Conservation (phyloP, 2,797 vertebrate genomes). For the Falco biarmicus region DNA sequence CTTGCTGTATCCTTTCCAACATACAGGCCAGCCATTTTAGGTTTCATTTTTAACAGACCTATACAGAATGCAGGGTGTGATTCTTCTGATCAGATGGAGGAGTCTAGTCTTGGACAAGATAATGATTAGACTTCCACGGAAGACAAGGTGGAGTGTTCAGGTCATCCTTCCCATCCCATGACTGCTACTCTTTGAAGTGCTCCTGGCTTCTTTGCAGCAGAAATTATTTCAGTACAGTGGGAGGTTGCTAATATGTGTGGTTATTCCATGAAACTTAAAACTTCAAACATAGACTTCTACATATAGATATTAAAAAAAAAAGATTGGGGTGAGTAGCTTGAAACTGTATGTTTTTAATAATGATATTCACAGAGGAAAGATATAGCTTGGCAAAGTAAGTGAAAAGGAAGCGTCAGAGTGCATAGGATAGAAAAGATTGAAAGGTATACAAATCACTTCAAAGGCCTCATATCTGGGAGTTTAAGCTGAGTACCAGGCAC, state of each 20-base stretch:
- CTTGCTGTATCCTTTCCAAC: not conserved
- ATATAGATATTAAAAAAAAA: not conserved
- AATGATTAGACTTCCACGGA: not conserved
- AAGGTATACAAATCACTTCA: not conserved
- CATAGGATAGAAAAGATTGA: not conserved
- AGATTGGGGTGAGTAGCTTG: not conserved
- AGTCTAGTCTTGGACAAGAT: not conserved
- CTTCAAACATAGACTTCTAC: not conserved
- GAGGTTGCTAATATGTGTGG: not conserved
- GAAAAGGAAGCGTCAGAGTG: not conserved
- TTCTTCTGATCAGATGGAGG: not conserved
- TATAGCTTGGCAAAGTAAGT: not conserved
- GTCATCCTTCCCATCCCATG: not conserved
- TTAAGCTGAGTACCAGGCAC: not conserved
- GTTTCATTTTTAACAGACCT: not conserved
- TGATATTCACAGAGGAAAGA: not conserved
- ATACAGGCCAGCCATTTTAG: not conserved
- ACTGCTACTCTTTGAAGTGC: not conserved
- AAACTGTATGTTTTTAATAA: not conserved
- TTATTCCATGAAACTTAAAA: not conserved
- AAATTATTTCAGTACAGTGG: not conserved
- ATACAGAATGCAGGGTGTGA: not conserved
- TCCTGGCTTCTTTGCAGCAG: not conserved
- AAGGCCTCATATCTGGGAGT: not conserved
- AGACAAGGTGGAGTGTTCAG: not conserved